phyloP scores from a whole-genome alignment of 2,797 vertebrate genomes.

The Brachymystax lenok region DNA sequence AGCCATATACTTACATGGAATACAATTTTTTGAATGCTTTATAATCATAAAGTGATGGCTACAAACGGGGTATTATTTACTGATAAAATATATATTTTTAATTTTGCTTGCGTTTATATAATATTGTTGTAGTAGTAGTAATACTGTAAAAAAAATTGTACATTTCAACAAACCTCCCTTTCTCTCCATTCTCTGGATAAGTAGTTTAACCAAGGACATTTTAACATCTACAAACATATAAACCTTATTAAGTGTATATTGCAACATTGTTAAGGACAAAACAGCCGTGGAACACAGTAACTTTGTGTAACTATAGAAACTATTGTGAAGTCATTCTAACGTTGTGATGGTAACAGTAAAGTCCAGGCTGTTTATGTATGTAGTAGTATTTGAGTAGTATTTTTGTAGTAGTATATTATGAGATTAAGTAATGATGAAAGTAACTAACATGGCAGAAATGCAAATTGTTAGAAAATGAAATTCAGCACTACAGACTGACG shows the following conservation, averaged over 20 bases:
- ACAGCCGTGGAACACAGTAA: neutral
- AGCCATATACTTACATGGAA: slow-evolving; percentile 45
- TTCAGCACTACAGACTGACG: slow-evolving; percentile 19
- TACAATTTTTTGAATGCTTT: slow-evolving; percentile 40
- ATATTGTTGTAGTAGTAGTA: slow-evolving; percentile 45
- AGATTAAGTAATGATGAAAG: slow-evolving; percentile 2
- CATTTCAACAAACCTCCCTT: slow-evolving; percentile 47
- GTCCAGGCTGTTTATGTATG: slow-evolving; percentile 6
- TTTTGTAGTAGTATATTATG: slow-evolving; percentile 28
- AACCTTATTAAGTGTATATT: slow-evolving; percentile 27
- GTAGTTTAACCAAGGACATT: slow-evolving; percentile 35
- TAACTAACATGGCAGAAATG: slow-evolving; percentile 25
- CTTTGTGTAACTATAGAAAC: neutral
- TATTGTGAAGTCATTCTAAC: slow-evolving; percentile 22
- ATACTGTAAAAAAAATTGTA: slow-evolving; percentile 40
- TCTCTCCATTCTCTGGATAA: slow-evolving; percentile 31
- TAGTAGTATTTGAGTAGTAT: slow-evolving; percentile 23
- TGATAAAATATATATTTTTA: slow-evolving; percentile 26
- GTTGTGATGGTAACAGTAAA: slow-evolving; percentile 18
- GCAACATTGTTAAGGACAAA: slow-evolving; percentile 27
- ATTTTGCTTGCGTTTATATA: slow-evolving; percentile 50
- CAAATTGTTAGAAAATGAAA: slow-evolving; percentile 23
- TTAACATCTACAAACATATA: slow-evolving; percentile 47
- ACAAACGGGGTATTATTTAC: slow-evolving; percentile 35
- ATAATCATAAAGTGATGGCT: slow-evolving; percentile 43